Conservation (phyloP, 1,140 invertebrate genomes). For the Pantala flavescens region DNA sequence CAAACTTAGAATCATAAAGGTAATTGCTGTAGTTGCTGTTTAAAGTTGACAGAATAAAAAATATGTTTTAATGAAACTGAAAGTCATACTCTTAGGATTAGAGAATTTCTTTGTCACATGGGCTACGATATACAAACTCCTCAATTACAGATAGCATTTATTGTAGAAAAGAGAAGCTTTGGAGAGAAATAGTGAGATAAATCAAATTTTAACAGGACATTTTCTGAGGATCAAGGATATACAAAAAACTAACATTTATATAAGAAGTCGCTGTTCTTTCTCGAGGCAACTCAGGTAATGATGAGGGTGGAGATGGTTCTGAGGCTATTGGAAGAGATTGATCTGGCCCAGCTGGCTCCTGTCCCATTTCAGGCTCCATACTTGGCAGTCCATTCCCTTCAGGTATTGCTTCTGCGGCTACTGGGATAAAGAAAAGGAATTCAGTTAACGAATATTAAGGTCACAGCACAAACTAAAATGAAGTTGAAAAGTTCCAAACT, state of each 20-base stretch:
- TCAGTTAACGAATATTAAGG: background rate
- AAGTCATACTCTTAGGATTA: no score
- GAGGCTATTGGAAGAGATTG: slow-evolving; percentile 44
- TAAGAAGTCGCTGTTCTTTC: slow-evolving; percentile 48
- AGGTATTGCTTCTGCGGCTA: slow-evolving; percentile 7
- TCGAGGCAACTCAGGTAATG: slow-evolving; percentile 36
- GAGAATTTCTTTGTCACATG: no score
- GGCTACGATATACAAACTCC: no score
- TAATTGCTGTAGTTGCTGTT: no score
- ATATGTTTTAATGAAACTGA: no score
- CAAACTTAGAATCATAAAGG: no score
- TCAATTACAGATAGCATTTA: no score
- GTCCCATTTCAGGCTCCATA: slow-evolving; percentile 42
- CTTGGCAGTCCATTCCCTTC: slow-evolving; percentile 21
- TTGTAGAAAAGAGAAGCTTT: no score
- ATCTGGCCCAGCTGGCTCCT: slow-evolving; percentile 46
- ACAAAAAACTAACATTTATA: slow-evolving; percentile 39
- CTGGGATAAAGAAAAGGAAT: background rate
- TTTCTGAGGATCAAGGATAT: no score
- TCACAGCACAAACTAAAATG: background rate
- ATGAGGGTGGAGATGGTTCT: slow-evolving; percentile 30
- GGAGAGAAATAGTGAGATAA: no score
- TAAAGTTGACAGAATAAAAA: no score
- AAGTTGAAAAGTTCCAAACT: background rate
- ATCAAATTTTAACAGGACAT: no score